These are phyloP conservation scores for Conchocele bisecta DNA, from an alignment of 2,888 invertebrate genomes.

Conservation along the genomic window DNA sequence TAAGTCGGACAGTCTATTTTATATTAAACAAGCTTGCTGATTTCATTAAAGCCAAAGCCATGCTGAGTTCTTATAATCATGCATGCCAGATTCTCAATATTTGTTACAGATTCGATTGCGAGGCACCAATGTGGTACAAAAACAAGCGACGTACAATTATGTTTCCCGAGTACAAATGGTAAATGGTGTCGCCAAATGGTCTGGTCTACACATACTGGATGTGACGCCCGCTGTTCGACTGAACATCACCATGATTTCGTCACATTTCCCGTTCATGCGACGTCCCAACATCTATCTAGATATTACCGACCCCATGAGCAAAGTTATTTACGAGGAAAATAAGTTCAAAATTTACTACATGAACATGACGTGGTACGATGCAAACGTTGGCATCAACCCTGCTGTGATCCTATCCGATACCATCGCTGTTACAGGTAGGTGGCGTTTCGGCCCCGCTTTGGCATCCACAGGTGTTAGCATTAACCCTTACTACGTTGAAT, in stretches of 20 bases:
- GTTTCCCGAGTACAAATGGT: constrained; percentile 50
- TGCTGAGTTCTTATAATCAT: no score
- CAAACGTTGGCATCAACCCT: no score
- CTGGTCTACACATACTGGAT: constrained; percentile 57
- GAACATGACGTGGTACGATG: constrained; percentile 34
- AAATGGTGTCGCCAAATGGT: constrained; percentile 46
- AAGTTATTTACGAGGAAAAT: constrained; percentile 8
- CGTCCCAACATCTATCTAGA: constrained; percentile 58
- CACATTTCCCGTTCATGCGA: constrained; percentile 56
- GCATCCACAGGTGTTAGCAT: no score
- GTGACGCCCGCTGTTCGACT: constrained; percentile 40
- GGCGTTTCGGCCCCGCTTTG: no score
- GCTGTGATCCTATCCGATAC: constrained; percentile 32
- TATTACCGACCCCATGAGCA: constrained; percentile 42
- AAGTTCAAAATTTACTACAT: constrained; percentile 20
- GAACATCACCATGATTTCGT: constrained; percentile 58
- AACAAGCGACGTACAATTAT: constrained; percentile 38
- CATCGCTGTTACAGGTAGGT: constrained; percentile 57
- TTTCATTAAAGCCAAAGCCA: no score
- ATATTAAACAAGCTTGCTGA: no score
- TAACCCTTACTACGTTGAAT: no score
- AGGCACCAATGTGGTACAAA: constrained; percentile 40
- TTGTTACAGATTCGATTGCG: constrained; percentile 54
- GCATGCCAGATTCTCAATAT: no score
- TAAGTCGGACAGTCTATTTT: no score